A percentile compares a stretch with the other conserved stretches of the same genome.
Conservation (phyloP, 2,888 invertebrate genomes). For the Lacanobia wlatinum region DNA sequence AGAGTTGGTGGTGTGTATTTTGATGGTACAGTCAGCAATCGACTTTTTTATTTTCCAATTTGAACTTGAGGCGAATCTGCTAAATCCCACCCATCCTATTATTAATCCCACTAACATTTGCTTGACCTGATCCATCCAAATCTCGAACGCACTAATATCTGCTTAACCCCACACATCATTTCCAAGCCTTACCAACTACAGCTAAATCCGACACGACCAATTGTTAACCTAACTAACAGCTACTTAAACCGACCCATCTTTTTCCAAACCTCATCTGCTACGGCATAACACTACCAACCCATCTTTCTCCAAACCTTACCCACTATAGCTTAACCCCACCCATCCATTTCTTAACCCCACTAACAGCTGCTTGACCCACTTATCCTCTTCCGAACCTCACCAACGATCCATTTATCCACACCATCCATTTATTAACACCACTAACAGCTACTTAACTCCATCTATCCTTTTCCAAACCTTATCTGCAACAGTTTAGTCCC, state of each 20-base stretch:
- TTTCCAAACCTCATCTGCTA: not conserved
- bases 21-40: too few relatives aligned
- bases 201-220: too few relatives aligned
- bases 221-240: not conserved
- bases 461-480: not conserved
- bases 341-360: not conserved
- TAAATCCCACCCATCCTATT: too few relatives aligned
- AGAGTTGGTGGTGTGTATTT: not conserved
- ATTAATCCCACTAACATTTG: too few relatives aligned
- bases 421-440: not conserved
- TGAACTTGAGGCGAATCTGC: too few relatives aligned
- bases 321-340: too few relatives aligned
- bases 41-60: too few relatives aligned
- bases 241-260: too few relatives aligned
- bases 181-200: too few relatives aligned
- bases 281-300: too few relatives aligned
- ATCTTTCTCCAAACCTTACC: not conserved
- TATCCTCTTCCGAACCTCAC: not conserved
- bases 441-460: not conserved
- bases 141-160: not conserved
- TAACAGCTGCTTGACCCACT: not conserved
- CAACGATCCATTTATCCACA: too few relatives aligned
- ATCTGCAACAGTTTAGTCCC: not conserved
- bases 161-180: not conserved
- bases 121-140: not conserved